These are phyloP conservation scores for Datnioides undecimradiatus DNA, from an alignment of 2,113 vertebrate genomes.

Conservation along the genomic window DNA sequence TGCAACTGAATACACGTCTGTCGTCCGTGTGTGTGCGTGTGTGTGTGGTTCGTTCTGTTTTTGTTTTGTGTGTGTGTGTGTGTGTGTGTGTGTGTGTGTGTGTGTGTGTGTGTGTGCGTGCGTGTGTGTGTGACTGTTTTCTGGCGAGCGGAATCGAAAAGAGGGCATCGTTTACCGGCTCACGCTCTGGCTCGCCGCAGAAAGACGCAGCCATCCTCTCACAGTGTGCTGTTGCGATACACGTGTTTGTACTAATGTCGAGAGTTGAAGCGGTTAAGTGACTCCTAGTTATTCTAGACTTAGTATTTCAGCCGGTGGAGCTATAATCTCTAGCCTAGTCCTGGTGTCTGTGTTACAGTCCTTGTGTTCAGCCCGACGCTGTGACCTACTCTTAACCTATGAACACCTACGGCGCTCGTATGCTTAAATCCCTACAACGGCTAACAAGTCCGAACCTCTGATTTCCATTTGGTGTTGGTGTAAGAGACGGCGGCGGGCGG, in stretches of 20 bases:
- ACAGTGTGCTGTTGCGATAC: slow-evolving; percentile 73
- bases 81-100: slow-evolving; percentile 3
- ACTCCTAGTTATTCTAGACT: slow-evolving; percentile 72
- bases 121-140: slow-evolving; percentile 45
- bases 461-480: slow-evolving; percentile 67
- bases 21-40: neutral
- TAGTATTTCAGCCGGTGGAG: slow-evolving; percentile 74
- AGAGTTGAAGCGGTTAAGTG: slow-evolving; percentile 77
- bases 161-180: slow-evolving; percentile 68
- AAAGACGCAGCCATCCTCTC: slow-evolving; percentile 73
- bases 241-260: slow-evolving; percentile 78
- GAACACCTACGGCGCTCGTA: slow-evolving; percentile 54
- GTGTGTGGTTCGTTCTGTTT: too few relatives aligned
- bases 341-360: slow-evolving; percentile 69
- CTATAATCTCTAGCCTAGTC: slow-evolving; percentile 78
- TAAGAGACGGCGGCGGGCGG: slow-evolving; percentile 48
- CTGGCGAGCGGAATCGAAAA: slow-evolving; percentile 72
- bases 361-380: slow-evolving; percentile 69
- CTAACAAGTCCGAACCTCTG: slow-evolving; percentile 60
- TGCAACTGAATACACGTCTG: slow-evolving; percentile 57
- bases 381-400: slow-evolving; percentile 69
- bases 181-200: slow-evolving; percentile 68
- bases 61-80: neutral
- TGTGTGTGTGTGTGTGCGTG: neutral
- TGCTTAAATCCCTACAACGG: slow-evolving; percentile 56